Evolutionary conservation across 1,140 invertebrate species (phyloP).

Genomic region (Listronotus oregonensis): DNA sequence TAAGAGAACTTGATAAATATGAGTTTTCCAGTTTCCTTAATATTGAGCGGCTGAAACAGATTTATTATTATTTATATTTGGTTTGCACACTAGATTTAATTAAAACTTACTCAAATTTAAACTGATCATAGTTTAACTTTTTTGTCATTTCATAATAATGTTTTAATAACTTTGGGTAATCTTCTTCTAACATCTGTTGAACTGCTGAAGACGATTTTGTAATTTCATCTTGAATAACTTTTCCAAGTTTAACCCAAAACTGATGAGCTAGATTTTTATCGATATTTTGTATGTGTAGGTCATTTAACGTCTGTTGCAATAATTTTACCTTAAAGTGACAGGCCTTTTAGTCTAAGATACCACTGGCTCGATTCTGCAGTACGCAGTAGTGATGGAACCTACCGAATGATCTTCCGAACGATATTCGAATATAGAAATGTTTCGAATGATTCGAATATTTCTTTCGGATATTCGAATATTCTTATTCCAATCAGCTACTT

Average conservation of each 20-base stretch:
- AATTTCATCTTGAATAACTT: slow-evolving; percentile 59
- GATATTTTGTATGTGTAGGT: slow-evolving; percentile 60
- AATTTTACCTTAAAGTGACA: slow-evolving; percentile 54
- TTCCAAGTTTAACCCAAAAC: slow-evolving; percentile 61
- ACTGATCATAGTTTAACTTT: slow-evolving; percentile 61
- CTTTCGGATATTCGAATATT: too few relatives aligned
- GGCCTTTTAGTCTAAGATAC: background rate
- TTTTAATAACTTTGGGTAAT: slow-evolving; percentile 84
- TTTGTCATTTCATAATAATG: slow-evolving; percentile 62
- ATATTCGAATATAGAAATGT: too few relatives aligned
- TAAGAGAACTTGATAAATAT: slow-evolving; percentile 83
- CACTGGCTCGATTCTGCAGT: too few relatives aligned
- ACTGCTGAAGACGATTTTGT: slow-evolving; percentile 69
- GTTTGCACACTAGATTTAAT: too few relatives aligned
- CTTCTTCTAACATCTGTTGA: slow-evolving; percentile 86
- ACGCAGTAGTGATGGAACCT: too few relatives aligned
- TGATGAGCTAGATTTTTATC: slow-evolving; percentile 59
- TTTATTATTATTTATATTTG: too few relatives aligned
- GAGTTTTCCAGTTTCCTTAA: slow-evolving; percentile 83
- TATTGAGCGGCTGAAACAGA: slow-evolving; percentile 54
- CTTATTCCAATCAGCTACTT: too few relatives aligned
- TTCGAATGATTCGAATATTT: too few relatives aligned
- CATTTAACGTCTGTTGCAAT: slow-evolving; percentile 61
- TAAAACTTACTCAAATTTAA: slow-evolving; percentile 58
- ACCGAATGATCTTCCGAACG: too few relatives aligned